These are phyloP conservation scores for Pogonocherus hispidulus DNA, from an alignment of 2,888 invertebrate species.

Conservation along the genomic window DNA sequence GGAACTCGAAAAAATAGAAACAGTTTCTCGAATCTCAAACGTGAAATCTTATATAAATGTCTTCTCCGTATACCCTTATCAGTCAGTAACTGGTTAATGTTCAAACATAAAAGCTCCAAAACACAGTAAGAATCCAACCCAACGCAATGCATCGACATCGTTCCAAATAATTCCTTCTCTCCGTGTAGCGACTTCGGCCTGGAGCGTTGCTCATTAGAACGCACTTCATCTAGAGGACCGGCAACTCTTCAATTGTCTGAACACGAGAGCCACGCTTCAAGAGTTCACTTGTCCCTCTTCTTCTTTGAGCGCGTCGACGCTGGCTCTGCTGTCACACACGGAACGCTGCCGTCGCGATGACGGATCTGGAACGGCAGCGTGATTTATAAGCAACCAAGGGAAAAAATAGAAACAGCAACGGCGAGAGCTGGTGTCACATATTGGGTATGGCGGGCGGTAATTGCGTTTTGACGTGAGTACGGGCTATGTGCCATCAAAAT, in stretches of 20 bases:
- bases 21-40: too few species aligned
- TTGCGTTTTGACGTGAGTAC: too few species aligned
- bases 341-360: constrained; percentile 11
- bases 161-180: neutral
- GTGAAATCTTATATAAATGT: too few species aligned
- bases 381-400: neutral
- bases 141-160: too few species aligned
- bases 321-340: constrained; percentile 23
- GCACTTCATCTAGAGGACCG: constrained; percentile 62
- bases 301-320: constrained; percentile 39
- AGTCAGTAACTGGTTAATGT: too few species aligned
- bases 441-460: too few species aligned
- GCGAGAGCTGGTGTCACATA: neutral
- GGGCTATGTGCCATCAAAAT: too few species aligned
- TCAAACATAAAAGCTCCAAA: too few species aligned
- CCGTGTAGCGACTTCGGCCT: constrained; percentile 47
- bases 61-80: too few species aligned
- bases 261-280: constrained; percentile 56
- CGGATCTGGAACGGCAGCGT: constrained; percentile 33
- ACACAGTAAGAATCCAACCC: too few species aligned
- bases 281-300: constrained; percentile 48
- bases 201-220: constrained; percentile 64
- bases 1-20: too few species aligned
- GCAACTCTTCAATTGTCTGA: constrained; percentile 64
- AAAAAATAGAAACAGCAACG: neutral